Evolutionary conservation across 2,888 invertebrate genomes (phyloP).

Genomic region (Lingula anatina): DNA sequence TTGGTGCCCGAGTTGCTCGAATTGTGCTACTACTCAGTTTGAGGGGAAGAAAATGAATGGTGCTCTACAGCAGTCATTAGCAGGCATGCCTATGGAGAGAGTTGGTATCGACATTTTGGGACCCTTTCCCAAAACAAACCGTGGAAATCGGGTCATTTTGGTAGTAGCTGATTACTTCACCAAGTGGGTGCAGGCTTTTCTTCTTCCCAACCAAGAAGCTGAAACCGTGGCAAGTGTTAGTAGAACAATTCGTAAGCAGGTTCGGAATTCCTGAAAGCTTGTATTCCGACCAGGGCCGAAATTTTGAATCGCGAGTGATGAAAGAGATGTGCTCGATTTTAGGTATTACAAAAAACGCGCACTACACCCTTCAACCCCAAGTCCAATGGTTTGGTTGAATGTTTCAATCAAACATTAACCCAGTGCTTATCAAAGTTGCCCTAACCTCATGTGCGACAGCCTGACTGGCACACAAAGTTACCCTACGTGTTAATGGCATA

Average conservation of each 20-base stretch:
- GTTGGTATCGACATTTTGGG: slow-evolving; percentile 18
- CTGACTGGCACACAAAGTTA: too few relatives aligned
- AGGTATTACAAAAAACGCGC: slow-evolving; percentile 14
- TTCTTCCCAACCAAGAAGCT: slow-evolving; percentile 10
- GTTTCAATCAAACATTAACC: slow-evolving; percentile 15
- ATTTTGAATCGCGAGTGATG: slow-evolving; percentile 17
- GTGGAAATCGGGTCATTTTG: slow-evolving; percentile 16
- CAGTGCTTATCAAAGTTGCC: too few relatives aligned
- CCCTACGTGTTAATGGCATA: too few relatives aligned
- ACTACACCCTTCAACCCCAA: slow-evolving; percentile 15
- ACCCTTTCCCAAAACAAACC: slow-evolving; percentile 12
- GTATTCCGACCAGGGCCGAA: slow-evolving; percentile 16
- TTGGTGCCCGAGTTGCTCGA: slow-evolving; percentile 14
- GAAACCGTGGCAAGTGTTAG: slow-evolving; percentile 14
- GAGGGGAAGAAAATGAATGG: slow-evolving; percentile 12
- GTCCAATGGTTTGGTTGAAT: slow-evolving; percentile 14
- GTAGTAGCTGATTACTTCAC: slow-evolving; percentile 17
- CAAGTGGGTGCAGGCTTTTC: slow-evolving; percentile 11
- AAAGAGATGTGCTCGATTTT: slow-evolving; percentile 9
- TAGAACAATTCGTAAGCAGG: slow-evolving; percentile 11
- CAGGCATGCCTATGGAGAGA: slow-evolving; percentile 6
- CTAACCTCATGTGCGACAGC: too few relatives aligned
- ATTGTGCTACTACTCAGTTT: slow-evolving; percentile 8
- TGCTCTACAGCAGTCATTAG: slow-evolving; percentile 7
- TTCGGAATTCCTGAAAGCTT: slow-evolving; percentile 13